Conservation (phyloP, 2,797 vertebrate genomes). For the Helostoma temminkii region DNA sequence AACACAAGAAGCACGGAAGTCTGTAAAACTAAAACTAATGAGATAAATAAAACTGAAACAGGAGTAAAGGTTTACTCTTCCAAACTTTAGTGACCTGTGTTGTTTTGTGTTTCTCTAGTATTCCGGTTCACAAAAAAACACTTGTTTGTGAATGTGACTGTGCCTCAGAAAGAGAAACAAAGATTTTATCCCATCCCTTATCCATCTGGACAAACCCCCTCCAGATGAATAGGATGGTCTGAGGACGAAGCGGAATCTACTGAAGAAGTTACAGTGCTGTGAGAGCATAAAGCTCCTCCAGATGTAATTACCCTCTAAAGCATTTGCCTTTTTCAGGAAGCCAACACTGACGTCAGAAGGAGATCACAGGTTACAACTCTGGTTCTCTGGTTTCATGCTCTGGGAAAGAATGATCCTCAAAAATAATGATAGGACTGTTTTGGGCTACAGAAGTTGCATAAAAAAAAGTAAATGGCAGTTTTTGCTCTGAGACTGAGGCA, state of each 20-base stretch:
- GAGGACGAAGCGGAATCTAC: conserved; percentile 14
- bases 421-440: conserved; percentile 48
- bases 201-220: neutral
- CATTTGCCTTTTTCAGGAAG: conserved; percentile 27
- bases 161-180: neutral
- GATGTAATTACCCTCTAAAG: conserved; percentile 37
- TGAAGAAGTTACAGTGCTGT: conserved; percentile 21
- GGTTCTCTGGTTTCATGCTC: conserved; percentile 44
- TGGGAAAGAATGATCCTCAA: conserved; percentile 29
- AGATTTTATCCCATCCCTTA: neutral
- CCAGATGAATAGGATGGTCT: conserved; percentile 25
- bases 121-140: conserved; percentile 1
- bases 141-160: neutral
- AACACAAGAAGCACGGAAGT: neutral
- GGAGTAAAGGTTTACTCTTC: neutral
- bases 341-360: conserved; percentile 58
- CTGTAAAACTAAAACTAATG: neutral
- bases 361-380: conserved; percentile 64
- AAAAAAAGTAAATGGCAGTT: neutral
- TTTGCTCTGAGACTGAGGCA: conserved; percentile 6
- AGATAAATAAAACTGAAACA: neutral
- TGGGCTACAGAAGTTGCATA: neutral
- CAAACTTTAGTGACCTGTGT: neutral
- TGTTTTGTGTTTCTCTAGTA: conserved; percentile 17
- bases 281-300: conserved; percentile 45